Base-by-base conservation (phyloP, 2,113 vertebrate genomes). In the Zosterops hypoxanthus region DNA sequence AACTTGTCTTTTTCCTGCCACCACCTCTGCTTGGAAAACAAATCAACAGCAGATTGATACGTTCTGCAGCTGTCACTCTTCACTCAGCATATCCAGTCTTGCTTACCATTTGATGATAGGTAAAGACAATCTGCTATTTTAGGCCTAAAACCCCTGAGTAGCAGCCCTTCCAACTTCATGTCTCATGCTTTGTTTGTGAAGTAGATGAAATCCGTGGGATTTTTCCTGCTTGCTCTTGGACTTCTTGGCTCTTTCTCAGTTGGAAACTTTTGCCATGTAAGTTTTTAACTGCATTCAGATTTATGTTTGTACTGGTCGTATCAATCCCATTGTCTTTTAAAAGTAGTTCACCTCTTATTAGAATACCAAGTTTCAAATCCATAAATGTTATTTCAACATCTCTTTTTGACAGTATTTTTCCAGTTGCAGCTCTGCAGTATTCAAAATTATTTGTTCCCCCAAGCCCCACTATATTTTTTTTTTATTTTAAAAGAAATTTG, bases 191-290 rank as follows among this genome's bases (percentile, higher is more conserved):
- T 71, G 11, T 2, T 80, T 78, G 21, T 5, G 4, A 73, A 49
- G 36, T 19, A 34, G 22, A 12, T 80, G 22, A 76, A 39, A 6
- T n/a, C 41, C 0, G 0, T 41, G 13, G 6, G 31, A 39, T 69
- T 75, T 81, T 25, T 61, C 12, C 16, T 64, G 25, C 11, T 80
- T 8, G 0, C 7, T 33, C 12, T 33, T 63, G 29, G 2, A 6
- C 68, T 69, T 76, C 56, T 77, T 24, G 9, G 6, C 53, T 72
- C 22, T 71, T 59, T 76, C 56, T 68, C 23, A 34, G 25, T 14
- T 68, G 15, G 29, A 60, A 83, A 5, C 4, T 65, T 83, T 71
- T 66, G 9, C 36, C 14, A 2, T 18, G 9, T 18, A 52, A 42
- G 7, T 18, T 50, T 50, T 64, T 50, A 21, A 9, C 31, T 82